phyloP scores from a whole-genome alignment of 2,113 vertebrate species.

The Fulica atra region DNA sequence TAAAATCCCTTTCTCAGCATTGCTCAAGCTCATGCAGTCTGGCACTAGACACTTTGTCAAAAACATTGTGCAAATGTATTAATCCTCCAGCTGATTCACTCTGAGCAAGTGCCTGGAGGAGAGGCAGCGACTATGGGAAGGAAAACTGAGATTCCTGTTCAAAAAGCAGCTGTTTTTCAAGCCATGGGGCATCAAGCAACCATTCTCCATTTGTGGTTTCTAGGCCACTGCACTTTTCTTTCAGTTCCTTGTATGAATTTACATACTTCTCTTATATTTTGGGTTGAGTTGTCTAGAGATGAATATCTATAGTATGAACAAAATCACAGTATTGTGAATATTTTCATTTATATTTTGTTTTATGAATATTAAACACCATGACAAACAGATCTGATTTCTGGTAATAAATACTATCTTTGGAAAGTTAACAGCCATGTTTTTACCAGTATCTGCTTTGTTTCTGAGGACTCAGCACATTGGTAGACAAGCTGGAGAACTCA shows the following conservation, averaged over 20 bases:
- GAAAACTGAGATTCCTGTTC: neutral
- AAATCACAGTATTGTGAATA: neutral
- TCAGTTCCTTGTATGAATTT: neutral
- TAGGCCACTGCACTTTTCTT: neutral
- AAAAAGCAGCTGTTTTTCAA: neutral
- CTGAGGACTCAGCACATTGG: neutral
- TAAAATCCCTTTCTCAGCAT: neutral
- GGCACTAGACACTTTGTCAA: neutral
- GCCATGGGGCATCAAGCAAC: neutral
- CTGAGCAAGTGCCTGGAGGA: neutral
- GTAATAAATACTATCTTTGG: neutral
- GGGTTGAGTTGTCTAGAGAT: neutral
- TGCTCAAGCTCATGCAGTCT: neutral
- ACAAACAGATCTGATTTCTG: neutral
- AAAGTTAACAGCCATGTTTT: neutral
- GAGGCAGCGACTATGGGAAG: neutral
- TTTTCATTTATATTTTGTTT: neutral
- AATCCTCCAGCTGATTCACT: neutral
- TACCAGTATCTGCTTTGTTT: neutral
- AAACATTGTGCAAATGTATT: neutral
- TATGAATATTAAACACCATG: neutral
- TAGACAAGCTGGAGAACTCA: neutral
- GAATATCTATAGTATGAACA: neutral
- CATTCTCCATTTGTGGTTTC: neutral
- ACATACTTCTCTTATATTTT: neutral